Evolutionary conservation across 2,888 invertebrate species (phyloP).

Genomic region (Anarsia innoxiella): DNA sequence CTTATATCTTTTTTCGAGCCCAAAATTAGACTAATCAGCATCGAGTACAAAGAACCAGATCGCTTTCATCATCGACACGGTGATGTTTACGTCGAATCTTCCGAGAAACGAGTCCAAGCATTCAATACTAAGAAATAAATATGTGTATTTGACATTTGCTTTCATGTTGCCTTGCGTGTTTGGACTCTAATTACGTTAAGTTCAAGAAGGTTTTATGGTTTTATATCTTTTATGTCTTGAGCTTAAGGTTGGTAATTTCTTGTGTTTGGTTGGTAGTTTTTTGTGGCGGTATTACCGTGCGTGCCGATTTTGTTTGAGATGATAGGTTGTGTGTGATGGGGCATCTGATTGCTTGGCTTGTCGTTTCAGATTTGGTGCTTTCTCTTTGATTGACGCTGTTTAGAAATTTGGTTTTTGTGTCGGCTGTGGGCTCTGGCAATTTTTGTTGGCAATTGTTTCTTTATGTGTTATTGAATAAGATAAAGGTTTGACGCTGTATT

Average conservation of each 20-base stretch:
- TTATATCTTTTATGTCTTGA: slow-evolving; percentile 36
- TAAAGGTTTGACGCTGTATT: too few species aligned
- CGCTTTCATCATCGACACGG: slow-evolving; percentile 75
- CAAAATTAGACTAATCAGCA: slow-evolving; percentile 72
- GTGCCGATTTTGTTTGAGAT: slow-evolving; percentile 73
- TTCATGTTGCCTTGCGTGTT: slow-evolving; percentile 70
- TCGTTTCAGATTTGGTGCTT: slow-evolving; percentile 63
- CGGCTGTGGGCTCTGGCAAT: slow-evolving; percentile 24
- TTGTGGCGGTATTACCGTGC: slow-evolving; percentile 61
- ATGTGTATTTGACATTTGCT: slow-evolving; percentile 75
- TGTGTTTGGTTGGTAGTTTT: slow-evolving; percentile 47
- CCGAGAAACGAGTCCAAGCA: slow-evolving; percentile 64
- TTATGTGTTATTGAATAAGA: too few species aligned
- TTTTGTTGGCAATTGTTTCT: too few species aligned
- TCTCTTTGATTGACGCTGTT: slow-evolving; percentile 71
- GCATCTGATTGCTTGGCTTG: slow-evolving; percentile 73
- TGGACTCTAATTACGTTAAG: slow-evolving; percentile 66
- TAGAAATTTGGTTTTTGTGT: slow-evolving; percentile 47
- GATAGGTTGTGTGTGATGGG: slow-evolving; percentile 70
- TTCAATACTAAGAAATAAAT: slow-evolving; percentile 76
- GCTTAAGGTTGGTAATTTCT: slow-evolving; percentile 51
- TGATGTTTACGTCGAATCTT: slow-evolving; percentile 69
- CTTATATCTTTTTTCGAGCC: slow-evolving; percentile 38
- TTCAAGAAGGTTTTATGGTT: slow-evolving; percentile 33
- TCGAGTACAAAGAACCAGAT: slow-evolving; percentile 70